Percentiles rank a stretch among this genome's conserved stretches.
These are phyloP conservation scores for Rhipidura dahli DNA, from an alignment of 2,113 vertebrate species.

Conservation along the genomic window DNA sequence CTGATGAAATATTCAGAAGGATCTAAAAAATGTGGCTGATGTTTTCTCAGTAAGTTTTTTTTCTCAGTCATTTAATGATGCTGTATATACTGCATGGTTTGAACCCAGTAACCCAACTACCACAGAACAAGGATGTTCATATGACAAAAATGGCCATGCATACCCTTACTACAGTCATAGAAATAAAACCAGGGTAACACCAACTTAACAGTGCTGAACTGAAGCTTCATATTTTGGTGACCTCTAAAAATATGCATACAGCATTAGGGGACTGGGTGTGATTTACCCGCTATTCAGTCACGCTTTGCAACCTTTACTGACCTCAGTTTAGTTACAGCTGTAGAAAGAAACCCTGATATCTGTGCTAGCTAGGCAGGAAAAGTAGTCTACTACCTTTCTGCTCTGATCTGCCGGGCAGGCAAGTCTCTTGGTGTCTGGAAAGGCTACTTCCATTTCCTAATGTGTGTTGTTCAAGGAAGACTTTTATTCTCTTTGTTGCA, in stretches of 20 bases:
- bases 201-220: background rate
- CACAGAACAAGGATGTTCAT: background rate
- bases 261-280: background rate
- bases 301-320: background rate
- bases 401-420: background rate
- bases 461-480: background rate
- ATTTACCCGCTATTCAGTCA: background rate
- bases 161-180: background rate
- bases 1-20: background rate
- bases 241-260: background rate
- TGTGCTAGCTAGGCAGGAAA: no score
- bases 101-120: background rate
- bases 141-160: accelerated
- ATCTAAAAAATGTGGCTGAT: background rate
- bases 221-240: background rate
- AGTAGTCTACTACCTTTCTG: background rate
- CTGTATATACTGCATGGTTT: background rate
- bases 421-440: background rate
- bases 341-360: background rate
- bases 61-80: background rate
- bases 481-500: background rate
- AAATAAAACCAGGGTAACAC: background rate
- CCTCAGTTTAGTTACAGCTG: background rate
- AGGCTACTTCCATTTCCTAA: background rate
- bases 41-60: background rate